These are phyloP conservation scores for Potamilus streckersoni DNA, from an alignment of 1,140 invertebrate genomes.

Conservation along the genomic window DNA sequence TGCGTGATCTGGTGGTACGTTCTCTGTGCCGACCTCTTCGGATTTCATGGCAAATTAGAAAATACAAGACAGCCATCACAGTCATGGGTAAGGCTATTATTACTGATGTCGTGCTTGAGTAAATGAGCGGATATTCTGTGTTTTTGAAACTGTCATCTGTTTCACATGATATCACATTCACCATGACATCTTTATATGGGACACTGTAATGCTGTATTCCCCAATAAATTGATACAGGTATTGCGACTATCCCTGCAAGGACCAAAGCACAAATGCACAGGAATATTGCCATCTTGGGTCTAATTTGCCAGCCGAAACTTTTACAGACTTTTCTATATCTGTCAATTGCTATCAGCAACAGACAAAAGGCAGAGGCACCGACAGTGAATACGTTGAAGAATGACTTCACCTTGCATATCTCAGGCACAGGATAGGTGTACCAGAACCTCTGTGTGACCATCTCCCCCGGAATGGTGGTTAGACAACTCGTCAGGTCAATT, in stretches of 20 bases:
- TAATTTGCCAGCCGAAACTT: constrained; percentile 35
- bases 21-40: background rate
- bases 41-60: constrained; percentile 4
- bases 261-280: background rate
- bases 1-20: background rate
- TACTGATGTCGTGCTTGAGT: background rate
- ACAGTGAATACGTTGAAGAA: constrained; percentile 44
- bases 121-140: constrained; percentile 1
- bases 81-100: constrained; percentile 8
- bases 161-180: constrained; percentile 29
- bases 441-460: constrained; percentile 41
- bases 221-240: too few species aligned
- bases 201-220: background rate
- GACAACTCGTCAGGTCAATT: constrained; percentile 38
- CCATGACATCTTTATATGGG: too few species aligned
- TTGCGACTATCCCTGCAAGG: too few species aligned
- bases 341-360: constrained; percentile 40
- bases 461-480: constrained; percentile 46
- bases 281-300: background rate
- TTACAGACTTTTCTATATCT: constrained; percentile 40
- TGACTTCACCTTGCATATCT: constrained; percentile 39
- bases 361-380: constrained; percentile 33
- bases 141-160: constrained; percentile 5
- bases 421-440: constrained; percentile 40
- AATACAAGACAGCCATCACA: constrained; percentile 9